Conservation (phyloP, 1,140 invertebrate genomes). For the silkworm (Bombyx mori) region DNA sequence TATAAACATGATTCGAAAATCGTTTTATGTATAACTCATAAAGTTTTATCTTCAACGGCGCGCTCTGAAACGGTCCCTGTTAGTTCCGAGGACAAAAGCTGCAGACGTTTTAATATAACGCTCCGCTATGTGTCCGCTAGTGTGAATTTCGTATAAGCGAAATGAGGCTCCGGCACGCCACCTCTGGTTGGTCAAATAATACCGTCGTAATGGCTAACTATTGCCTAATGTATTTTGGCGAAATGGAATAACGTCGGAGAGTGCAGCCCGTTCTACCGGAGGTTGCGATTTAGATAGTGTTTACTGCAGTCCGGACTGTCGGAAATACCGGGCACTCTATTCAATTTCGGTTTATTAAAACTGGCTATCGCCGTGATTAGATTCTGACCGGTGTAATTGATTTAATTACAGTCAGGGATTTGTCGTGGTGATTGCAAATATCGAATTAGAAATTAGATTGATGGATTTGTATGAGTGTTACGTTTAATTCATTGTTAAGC, state of each 20-base stretch:
- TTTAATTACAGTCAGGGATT: slow-evolving; percentile 3
- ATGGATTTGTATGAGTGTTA: too few relatives aligned
- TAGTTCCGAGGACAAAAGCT: slow-evolving; percentile 56
- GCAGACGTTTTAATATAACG: slow-evolving; percentile 59
- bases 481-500: too few relatives aligned
- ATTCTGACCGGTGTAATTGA: slow-evolving; percentile 6
- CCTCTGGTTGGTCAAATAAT: slow-evolving; percentile 60
- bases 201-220: slow-evolving; percentile 56
- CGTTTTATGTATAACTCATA: slow-evolving; percentile 67
- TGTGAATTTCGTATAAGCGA: slow-evolving; percentile 54
- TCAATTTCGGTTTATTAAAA: slow-evolving; percentile 58
- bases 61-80: slow-evolving; percentile 39
- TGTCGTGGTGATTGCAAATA: slow-evolving; percentile 12
- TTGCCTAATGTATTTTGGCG: slow-evolving; percentile 65
- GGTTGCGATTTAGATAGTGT: slow-evolving; percentile 53
- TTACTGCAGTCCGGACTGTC: slow-evolving; percentile 28
- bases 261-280: slow-evolving; percentile 37
- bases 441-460: neutral
- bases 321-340: slow-evolving; percentile 36
- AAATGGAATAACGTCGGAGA: slow-evolving; percentile 51
- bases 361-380: slow-evolving; percentile 18
- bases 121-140: slow-evolving; percentile 45
- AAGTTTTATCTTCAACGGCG: slow-evolving; percentile 62
- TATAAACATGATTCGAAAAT: slow-evolving; percentile 71
- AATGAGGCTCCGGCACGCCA: slow-evolving; percentile 54